These are phyloP conservation scores for Arctopsyche grandis DNA, from an alignment of 1,140 invertebrate genomes.

Conservation along the genomic window DNA sequence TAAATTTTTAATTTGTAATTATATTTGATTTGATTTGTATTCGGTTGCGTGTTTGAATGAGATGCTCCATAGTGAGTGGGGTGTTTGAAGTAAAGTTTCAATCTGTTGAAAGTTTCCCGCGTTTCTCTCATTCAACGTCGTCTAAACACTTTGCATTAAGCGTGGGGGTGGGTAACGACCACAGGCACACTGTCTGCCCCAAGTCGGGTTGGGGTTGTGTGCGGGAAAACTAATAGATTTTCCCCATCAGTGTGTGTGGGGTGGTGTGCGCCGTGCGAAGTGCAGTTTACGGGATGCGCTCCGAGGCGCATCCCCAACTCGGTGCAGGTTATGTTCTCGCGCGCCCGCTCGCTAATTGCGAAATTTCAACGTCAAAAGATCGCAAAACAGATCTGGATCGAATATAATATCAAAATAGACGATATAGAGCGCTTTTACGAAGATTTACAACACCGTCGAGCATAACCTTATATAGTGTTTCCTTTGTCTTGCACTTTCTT, in stretches of 20 bases:
- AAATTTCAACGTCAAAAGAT: neutral
- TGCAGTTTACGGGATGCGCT: constrained; percentile 17
- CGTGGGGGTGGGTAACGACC: neutral
- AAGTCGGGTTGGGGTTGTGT: neutral
- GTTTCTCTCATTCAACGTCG: neutral
- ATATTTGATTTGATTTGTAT: no score
- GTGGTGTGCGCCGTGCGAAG: neutral
- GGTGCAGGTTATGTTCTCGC: constrained; percentile 34
- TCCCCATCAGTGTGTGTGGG: constrained; percentile 31
- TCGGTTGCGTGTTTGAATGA: no score
- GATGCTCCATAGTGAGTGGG: no score
- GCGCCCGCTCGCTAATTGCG: neutral
- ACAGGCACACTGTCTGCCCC: constrained; percentile 1
- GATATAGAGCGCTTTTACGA: no score
- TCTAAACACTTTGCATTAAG: constrained; percentile 28
- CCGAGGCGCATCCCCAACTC: neutral
- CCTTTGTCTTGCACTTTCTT: no score
- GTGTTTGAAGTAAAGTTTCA: no score
- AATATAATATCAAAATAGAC: no score
- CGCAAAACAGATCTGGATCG: no score
- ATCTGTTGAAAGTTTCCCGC: constrained; percentile 6
- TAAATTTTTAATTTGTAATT: no score
- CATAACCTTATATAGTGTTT: no score
- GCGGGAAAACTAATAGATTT: constrained; percentile 33
- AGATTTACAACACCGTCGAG: no score